Evolutionary conservation across 2,113 vertebrate species (phyloP).

Genomic region (Halichoeres trimaculatus): DNA sequence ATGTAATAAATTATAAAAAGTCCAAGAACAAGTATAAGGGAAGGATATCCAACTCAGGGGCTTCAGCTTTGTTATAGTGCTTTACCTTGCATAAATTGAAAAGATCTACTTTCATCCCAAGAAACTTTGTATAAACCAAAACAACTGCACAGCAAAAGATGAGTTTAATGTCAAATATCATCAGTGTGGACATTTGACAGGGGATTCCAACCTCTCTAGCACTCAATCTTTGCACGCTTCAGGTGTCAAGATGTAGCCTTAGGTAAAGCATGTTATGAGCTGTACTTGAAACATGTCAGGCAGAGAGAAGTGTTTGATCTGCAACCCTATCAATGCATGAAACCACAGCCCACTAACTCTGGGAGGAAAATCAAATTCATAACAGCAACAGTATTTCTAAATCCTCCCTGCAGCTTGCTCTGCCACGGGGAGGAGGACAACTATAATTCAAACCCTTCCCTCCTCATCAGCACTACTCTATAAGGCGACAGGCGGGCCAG

Average conservation of each 20-base stretch:
- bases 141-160: neutral
- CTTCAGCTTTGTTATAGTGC: neutral
- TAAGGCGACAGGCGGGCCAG: constrained; percentile 43
- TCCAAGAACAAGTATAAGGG: constrained; percentile 2
- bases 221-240: constrained; percentile 13
- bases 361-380: neutral
- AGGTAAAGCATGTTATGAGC: neutral
- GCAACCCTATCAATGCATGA: constrained; percentile 1
- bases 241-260: constrained; percentile 2
- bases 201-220: neutral
- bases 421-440: constrained; percentile 36
- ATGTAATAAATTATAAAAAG: constrained; percentile 44
- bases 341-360: neutral
- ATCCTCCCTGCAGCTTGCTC: constrained; percentile 39
- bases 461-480: constrained; percentile 62
- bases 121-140: neutral
- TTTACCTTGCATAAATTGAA: neutral
- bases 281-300: neutral
- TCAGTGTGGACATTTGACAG: constrained; percentile 4
- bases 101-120: constrained; percentile 2
- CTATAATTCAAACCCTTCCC: constrained; percentile 60
- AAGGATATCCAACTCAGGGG: neutral
- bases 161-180: neutral
- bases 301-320: constrained; percentile 6
- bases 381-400: constrained; percentile 32